These are phyloP conservation scores for Pseudomyrmex dendroicus DNA, from an alignment of 1,140 invertebrate genomes.

Conservation along the genomic window DNA sequence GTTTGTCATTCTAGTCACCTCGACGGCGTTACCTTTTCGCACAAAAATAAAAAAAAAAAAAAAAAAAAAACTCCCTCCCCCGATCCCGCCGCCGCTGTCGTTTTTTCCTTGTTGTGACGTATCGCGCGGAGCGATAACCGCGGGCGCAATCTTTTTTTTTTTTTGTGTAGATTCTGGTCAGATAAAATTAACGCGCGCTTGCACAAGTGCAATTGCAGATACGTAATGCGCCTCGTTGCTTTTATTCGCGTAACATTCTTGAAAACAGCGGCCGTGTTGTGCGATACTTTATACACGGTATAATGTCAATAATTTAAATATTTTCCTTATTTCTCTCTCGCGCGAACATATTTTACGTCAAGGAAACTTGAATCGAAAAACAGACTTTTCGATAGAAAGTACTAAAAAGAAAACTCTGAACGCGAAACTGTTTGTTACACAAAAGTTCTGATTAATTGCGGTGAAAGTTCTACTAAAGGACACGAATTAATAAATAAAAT, in stretches of 20 bases:
- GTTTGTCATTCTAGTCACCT: conserved; percentile 46
- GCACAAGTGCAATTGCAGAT: conserved; percentile 39
- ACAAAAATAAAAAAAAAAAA: conserved; percentile 9
- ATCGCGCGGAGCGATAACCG: conserved; percentile 36
- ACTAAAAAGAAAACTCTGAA: too few species aligned
- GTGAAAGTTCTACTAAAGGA: too few species aligned
- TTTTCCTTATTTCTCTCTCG: too few species aligned
- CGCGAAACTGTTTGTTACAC: too few species aligned
- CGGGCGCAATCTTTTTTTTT: background rate
- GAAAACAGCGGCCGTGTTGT: background rate
- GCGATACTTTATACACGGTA: background rate
- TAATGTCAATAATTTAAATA: background rate
- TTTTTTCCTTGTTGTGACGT: conserved; percentile 57
- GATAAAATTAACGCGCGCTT: conserved; percentile 21
- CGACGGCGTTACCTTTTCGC: conserved; percentile 6
- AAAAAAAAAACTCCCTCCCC: too few species aligned
- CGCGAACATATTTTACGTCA: too few species aligned
- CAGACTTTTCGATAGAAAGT: too few species aligned
- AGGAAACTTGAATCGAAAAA: too few species aligned
- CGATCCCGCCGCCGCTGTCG: too few species aligned
- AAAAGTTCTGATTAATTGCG: too few species aligned
- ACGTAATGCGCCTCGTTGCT: background rate
- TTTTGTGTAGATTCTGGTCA: conserved; percentile 11
- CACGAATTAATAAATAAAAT: too few species aligned
- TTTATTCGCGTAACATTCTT: background rate